Conservation (phyloP, 2,888 invertebrate genomes). For the Netelia inedita region DNA sequence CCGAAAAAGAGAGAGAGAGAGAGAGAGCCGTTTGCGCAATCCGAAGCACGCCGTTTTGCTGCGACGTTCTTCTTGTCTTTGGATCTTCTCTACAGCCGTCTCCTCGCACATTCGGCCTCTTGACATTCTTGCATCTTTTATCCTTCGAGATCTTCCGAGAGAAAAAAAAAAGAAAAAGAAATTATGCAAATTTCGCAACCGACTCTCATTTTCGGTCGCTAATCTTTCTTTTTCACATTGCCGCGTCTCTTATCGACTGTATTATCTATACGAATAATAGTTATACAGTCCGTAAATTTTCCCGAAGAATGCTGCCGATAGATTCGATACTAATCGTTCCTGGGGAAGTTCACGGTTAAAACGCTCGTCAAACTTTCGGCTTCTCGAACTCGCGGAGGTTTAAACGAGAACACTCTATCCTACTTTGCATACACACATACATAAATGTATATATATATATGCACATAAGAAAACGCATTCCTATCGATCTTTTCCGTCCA, state of each 20-base stretch:
- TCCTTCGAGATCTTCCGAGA: conserved; percentile 45
- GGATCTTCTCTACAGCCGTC: background rate
- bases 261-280: conserved; percentile 2
- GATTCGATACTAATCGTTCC: conserved; percentile 23
- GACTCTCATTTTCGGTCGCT: background rate
- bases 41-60: conserved; percentile 61
- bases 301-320: background rate
- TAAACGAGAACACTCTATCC: conserved; percentile 39
- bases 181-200: background rate
- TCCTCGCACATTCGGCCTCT: background rate
- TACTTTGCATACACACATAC: conserved; percentile 7
- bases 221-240: background rate
- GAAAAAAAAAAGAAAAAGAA: conserved; percentile 29
- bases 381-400: conserved; percentile 27
- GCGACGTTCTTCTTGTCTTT: conserved; percentile 34
- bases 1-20: conserved; percentile 18
- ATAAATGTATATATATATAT: background rate
- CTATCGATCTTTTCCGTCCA: conserved; percentile 52
- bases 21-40: conserved; percentile 57
- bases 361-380: conserved; percentile 32
- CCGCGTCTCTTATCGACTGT: background rate
- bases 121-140: conserved; percentile 28
- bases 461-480: conserved; percentile 19
- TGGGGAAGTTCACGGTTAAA: conserved; percentile 32
- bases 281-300: conserved; percentile 3